phyloP scores from a whole-genome alignment of 2,797 vertebrate genomes.

The Arnoldichthys spilopterus region DNA sequence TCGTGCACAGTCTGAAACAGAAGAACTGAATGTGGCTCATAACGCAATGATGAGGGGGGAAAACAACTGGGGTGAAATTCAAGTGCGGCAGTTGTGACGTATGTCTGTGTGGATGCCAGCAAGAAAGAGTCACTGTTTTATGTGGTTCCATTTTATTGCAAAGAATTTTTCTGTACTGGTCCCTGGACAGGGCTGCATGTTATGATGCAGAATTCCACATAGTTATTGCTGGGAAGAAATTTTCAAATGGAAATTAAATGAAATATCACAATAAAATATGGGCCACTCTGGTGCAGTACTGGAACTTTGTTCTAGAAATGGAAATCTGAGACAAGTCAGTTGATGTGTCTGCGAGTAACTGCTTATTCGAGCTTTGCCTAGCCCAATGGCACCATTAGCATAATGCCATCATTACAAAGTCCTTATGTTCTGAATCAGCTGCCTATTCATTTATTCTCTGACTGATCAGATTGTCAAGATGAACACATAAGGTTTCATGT shows the following conservation, averaged over 20 bases:
- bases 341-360: conserved; percentile 21
- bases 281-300: background rate
- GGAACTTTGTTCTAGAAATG: no score
- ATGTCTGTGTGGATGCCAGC: background rate
- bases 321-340: background rate
- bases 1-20: background rate
- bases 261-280: background rate
- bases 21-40: background rate
- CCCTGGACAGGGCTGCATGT: background rate
- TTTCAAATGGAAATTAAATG: background rate
- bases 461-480: conserved; percentile 14
- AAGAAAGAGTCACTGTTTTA: background rate
- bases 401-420: conserved; percentile 11
- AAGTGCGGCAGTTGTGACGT: background rate
- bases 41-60: background rate
- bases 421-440: conserved; percentile 24
- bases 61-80: background rate
- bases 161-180: background rate
- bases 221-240: background rate
- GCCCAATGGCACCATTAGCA: background rate
- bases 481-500: conserved; percentile 45
- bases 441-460: conserved; percentile 33
- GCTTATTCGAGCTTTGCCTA: conserved; percentile 6
- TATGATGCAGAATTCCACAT: background rate
- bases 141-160: background rate